Base-by-base conservation (phyloP, 1,140 invertebrate species). In the honey bee (Apis mellifera) region DNA sequence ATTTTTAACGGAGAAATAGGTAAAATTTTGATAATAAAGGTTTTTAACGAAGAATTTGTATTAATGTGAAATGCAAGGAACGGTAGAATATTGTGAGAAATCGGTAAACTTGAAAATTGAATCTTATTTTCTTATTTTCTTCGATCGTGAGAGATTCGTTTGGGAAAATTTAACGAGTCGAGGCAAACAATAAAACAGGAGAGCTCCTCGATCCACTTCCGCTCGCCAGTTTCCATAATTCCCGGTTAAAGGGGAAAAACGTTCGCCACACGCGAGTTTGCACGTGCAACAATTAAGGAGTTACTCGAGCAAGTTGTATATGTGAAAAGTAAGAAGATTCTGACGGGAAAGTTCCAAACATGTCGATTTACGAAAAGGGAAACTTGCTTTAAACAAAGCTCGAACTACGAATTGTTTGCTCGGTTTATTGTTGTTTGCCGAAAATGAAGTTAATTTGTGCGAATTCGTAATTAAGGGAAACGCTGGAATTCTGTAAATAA, bases 201-300 rank as follows among this genome's bases (percentile, higher is more conserved):
- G 7, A 19, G 7, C n/a, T 19, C 57, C 11, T 23, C 15, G 21
- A 26, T 50, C 9, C 32, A 3, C 7, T 59, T 77, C 23, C 21
- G 32, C 19, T 23, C 11, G 60, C 11, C 23, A 57, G 54, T 57
- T 57, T 78, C 62, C 76, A 78, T 78, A 78, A 78, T 78, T 60
- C 23, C 55, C 77, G 48, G 32, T 66, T 66, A 70, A 1, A 17
- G 26, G 19, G 13, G 7, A 57, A 54, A 71, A 78, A 78, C 76
- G 17, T n/a, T 9, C 21, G 32, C 13, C 2, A n/a, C 32, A 12
- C 23, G n/a, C 4, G 21, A 9, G 48, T 55, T 68, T 42, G 50
- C 9, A 21, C 4, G 13, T 13, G 64, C 32, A 15, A 48, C 48
- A 77, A 77, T 78, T 78, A 69, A 55, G 19, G 32, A 32, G 52